Evolutionary conservation across 2,888 invertebrate species (phyloP).

Genomic region (Tethea ocularis): DNA sequence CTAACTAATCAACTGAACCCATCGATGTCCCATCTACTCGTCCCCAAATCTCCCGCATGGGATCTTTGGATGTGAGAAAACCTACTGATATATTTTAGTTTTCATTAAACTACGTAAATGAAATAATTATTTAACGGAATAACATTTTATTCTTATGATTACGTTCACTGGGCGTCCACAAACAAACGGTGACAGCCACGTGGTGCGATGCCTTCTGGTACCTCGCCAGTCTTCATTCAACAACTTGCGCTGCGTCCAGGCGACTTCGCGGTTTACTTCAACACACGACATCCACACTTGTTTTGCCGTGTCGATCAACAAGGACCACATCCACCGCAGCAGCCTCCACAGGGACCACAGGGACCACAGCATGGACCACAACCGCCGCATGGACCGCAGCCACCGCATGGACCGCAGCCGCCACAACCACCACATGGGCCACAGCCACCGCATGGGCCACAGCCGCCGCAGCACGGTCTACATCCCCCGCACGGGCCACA

Average conservation of each 20-base stretch:
- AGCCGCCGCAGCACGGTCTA: conserved; percentile 33
- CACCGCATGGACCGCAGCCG: conserved; percentile 14
- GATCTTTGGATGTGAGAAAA: too few relatives aligned
- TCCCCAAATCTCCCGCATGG: too few relatives aligned
- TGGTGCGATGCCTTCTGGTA: conserved; percentile 13
- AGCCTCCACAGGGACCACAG: conserved; percentile 11
- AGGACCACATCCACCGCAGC: conserved; percentile 15
- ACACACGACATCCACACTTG: background rate
- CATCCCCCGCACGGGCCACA: conserved; percentile 28
- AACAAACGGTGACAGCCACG: conserved; percentile 20
- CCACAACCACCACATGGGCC: conserved; percentile 15
- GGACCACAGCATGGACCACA: conserved; percentile 23
- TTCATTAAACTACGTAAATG: background rate
- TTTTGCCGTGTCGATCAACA: conserved; percentile 16
- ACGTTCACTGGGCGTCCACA: conserved; percentile 24
- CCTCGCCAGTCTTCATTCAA: background rate
- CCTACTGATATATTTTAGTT: too few relatives aligned
- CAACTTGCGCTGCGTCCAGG: background rate
- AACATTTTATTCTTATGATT: conserved; percentile 37
- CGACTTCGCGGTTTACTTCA: background rate
- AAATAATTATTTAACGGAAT: conserved; percentile 12
- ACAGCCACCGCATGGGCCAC: conserved; percentile 12
- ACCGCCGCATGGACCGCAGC: background rate
- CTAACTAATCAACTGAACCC: too few relatives aligned
- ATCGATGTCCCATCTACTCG: too few relatives aligned